A percentile compares a stretch with the other conserved stretches of the same genome.
Conservation (phyloP, 2,888 invertebrate species). For the Leptopilina drosophilae region DNA sequence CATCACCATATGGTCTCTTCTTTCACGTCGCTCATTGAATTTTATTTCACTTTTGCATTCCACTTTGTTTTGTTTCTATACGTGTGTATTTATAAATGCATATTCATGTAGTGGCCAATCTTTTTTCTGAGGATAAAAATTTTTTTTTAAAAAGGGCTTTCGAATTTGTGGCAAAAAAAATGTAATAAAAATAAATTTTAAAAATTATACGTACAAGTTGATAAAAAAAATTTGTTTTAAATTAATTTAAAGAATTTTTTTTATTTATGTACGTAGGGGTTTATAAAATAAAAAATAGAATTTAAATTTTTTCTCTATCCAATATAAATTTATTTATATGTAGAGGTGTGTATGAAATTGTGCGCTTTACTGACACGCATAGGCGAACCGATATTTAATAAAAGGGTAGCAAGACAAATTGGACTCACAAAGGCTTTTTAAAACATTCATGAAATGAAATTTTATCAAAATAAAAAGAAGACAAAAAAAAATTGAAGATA, state of each 20-base stretch:
- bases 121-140: neutral
- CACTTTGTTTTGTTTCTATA: conserved; percentile 21
- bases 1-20: neutral
- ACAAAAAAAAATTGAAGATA: neutral
- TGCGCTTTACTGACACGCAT: conserved; percentile 43
- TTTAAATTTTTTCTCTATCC: too few species aligned
- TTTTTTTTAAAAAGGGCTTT: too few species aligned
- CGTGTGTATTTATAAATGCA: neutral
- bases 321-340: conserved; percentile 43
- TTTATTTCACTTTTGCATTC: conserved; percentile 31
- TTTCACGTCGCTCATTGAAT: conserved; percentile 32
- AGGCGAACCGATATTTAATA: conserved; percentile 42
- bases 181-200: too few species aligned
- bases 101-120: neutral
- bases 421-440: conserved; percentile 23
- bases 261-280: too few species aligned
- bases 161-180: too few species aligned
- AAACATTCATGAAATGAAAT: conserved; percentile 26
- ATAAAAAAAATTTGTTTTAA: too few species aligned
- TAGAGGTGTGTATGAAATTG: conserved; percentile 33
- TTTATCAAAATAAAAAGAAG: neutral
- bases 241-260: too few species aligned
- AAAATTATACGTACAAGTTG: too few species aligned
- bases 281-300: too few species aligned
- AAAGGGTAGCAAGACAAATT: conserved; percentile 35